Percentiles rank a stretch among this genome's conserved stretches.
Evolutionary conservation across 1,140 invertebrate genomes (phyloP).

Genomic region (Musca domestica): DNA sequence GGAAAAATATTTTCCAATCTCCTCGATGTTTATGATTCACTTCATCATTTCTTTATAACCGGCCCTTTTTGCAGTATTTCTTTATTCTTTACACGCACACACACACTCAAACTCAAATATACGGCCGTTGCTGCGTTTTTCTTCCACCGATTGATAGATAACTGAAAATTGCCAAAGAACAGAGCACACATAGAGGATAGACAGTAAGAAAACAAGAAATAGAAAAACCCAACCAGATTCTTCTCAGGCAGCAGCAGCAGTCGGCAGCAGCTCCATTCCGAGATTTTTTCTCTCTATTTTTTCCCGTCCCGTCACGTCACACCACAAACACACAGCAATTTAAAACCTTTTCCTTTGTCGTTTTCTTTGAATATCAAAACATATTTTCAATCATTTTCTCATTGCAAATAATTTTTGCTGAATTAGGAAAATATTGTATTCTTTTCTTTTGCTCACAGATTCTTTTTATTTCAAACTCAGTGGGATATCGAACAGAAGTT

Average conservation of each 20-base stretch:
- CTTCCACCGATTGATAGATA: slow-evolving; percentile 23
- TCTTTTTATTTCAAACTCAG: background rate
- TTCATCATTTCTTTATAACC: slow-evolving; percentile 9
- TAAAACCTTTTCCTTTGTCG: background rate
- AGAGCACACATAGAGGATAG: no score
- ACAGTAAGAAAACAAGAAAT: background rate
- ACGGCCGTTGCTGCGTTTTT: background rate
- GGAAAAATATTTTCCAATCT: background rate
- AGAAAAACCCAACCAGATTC: background rate
- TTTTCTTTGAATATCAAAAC: background rate
- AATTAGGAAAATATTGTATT: background rate
- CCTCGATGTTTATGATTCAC: slow-evolving; percentile 3
- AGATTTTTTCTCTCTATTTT: background rate
- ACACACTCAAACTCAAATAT: no score
- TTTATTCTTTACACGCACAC: background rate
- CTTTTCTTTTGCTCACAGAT: background rate
- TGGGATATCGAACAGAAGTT: slow-evolving; percentile 3
- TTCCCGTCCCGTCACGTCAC: slow-evolving; percentile 21
- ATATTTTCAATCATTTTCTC: background rate
- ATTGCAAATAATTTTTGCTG: background rate
- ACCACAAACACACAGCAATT: background rate
- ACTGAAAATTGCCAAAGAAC: slow-evolving; percentile 30
- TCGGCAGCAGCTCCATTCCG: background rate
- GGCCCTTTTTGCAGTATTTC: slow-evolving; percentile 17
- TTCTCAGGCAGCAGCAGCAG: no score